A percentile compares a stretch with the other conserved stretches of the same genome.
These are phyloP conservation scores for Nymphalis urticae DNA, from an alignment of 2,888 invertebrate genomes.

Conservation along the genomic window DNA sequence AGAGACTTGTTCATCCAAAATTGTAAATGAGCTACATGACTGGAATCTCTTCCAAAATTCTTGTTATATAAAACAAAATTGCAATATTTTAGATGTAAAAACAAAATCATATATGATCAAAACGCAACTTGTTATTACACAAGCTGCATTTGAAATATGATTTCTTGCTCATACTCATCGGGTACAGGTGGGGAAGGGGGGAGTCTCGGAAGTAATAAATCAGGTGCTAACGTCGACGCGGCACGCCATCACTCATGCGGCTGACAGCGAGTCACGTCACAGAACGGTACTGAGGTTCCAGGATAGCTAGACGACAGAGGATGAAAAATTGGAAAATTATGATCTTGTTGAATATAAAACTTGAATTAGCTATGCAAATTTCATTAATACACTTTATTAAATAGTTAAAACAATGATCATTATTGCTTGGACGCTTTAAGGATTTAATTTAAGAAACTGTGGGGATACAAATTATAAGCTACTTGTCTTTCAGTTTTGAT, in stretches of 20 bases:
- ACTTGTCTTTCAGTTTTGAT: no score
- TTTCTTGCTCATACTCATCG: slow-evolving; percentile 46
- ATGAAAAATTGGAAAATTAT: neutral
- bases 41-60: no score
- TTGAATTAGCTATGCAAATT: no score
- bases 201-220: slow-evolving; percentile 77
- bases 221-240: slow-evolving; percentile 78
- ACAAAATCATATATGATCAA: neutral
- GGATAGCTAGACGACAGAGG: slow-evolving; percentile 35
- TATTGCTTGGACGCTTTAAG: no score
- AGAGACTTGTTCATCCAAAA: no score
- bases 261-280: slow-evolving; percentile 71
- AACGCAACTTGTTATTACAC: neutral
- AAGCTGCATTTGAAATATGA: slow-evolving; percentile 8
- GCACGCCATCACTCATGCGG: slow-evolving; percentile 78
- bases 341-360: neutral
- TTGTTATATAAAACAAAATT: neutral
- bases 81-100: neutral
- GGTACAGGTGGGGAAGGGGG: slow-evolving; percentile 39
- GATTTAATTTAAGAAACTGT: no score
- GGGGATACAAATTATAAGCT: no score
- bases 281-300: slow-evolving; percentile 51
- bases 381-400: no score
- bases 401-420: no score
- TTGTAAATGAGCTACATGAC: no score